A percentile compares a stretch with the other conserved stretches of the same genome.
These are phyloP conservation scores for Nanorana parkeri DNA, from an alignment of 2,113 vertebrate genomes.

Conservation along the genomic window DNA sequence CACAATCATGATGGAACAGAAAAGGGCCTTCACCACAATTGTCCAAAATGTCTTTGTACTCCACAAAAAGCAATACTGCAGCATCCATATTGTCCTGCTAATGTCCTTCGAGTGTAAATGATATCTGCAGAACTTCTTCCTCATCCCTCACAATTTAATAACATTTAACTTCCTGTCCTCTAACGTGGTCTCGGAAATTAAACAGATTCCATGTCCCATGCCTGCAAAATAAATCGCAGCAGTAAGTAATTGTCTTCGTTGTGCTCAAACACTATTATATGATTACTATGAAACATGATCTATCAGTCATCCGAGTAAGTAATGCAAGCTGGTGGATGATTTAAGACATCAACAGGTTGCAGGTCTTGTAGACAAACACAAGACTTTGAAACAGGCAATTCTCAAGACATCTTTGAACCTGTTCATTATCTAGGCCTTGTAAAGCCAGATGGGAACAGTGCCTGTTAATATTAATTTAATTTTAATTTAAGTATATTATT, in stretches of 20 bases:
- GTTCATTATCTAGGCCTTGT: not conserved
- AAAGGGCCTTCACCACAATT: too few relatives aligned
- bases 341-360: not conserved
- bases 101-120: not conserved
- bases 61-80: too few relatives aligned
- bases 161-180: conserved; percentile 31
- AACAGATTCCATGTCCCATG: conserved; percentile 35
- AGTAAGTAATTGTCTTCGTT: conserved; percentile 41
- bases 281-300: conserved; percentile 27
- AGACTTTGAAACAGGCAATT: not conserved
- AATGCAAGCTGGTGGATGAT: conserved; percentile 3
- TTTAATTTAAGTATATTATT: too few relatives aligned
- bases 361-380: not conserved
- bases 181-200: conserved; percentile 46
- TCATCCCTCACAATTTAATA: conserved; percentile 37
- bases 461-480: too few relatives aligned
- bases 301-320: conserved; percentile 10
- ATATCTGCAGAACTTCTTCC: not conserved
- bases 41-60: too few relatives aligned
- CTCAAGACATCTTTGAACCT: not conserved
- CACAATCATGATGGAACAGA: too few relatives aligned
- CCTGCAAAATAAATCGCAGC: conserved; percentile 42
- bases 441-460: too few relatives aligned
- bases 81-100: not conserved
- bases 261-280: conserved; percentile 14